Conservation (phyloP, 2,888 invertebrate species). For the Penaeus monodon region DNA sequence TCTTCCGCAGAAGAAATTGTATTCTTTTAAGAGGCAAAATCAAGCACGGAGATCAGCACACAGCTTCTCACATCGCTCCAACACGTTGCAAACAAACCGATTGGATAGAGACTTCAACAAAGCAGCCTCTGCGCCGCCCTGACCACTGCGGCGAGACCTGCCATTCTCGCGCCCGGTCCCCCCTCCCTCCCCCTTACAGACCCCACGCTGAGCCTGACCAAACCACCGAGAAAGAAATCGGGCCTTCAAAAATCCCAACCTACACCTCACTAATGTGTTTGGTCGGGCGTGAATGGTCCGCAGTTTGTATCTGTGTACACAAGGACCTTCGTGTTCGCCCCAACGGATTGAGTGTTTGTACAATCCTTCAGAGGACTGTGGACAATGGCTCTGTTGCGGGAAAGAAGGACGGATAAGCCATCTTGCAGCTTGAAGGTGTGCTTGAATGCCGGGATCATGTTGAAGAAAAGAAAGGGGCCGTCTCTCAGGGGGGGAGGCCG, state of each 20-base stretch:
- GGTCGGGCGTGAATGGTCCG: conserved; percentile 23
- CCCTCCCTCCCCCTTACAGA: too few species aligned
- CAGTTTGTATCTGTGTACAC: conserved; percentile 35
- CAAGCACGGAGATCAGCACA: too few species aligned
- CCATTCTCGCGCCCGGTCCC: too few species aligned
- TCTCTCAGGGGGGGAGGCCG: too few species aligned
- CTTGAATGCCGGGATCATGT: neutral
- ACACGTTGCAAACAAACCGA: too few species aligned
- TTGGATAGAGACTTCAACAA: too few species aligned
- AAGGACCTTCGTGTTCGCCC: conserved; percentile 38
- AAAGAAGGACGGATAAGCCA: conserved; percentile 6
- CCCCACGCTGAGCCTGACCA: neutral
- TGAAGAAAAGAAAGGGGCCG: too few species aligned
- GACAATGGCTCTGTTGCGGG: conserved; percentile 13
- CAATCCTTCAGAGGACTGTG: conserved; percentile 42
- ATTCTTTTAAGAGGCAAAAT: too few species aligned
- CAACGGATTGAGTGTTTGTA: conserved; percentile 35
- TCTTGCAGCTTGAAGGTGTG: neutral
- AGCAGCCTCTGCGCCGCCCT: too few species aligned
- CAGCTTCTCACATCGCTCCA: too few species aligned
- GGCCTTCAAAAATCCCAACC: conserved; percentile 1
- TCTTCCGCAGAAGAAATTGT: too few species aligned
- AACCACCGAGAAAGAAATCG: neutral
- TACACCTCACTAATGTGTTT: conserved; percentile 32
- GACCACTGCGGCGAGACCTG: too few species aligned